Evolutionary conservation across 2,113 vertebrate species (phyloP), one percentile per base, ranked within the genome.

Genomic region (Calyptomena viridis): DNA sequence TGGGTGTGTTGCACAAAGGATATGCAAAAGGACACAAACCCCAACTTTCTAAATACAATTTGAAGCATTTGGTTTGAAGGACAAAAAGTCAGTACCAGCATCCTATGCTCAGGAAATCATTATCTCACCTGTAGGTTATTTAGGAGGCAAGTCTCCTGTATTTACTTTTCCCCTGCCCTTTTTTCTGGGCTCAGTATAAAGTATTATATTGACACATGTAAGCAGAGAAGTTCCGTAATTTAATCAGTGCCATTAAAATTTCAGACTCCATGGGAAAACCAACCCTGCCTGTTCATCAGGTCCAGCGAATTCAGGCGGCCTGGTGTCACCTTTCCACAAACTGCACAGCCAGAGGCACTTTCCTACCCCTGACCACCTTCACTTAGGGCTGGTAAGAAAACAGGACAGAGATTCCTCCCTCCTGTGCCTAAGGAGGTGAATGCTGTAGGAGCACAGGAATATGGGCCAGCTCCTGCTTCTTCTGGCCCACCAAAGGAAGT

Each of bases 211-310:
- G 92, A 84, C 87, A 84, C 72, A 86, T 42, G 91, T 37, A 50
- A 95, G 68, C 2, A 5, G 87, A 95, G 87, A 80, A 88, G 85
- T 96, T 96, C 92, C 28, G 92, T 96, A 96, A 96, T 27, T 60
- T 40, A 95, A 97, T 93, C 96, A 44, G 76, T 7, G 30, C 40
- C 92, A 77, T 94, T 95, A 92, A 88, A 71, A 77, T 93, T 95
- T 93, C 94, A 94, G 81, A 39, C 79, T 86, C 39, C 53, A 8
- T 1, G 25, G 75, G 87, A 83, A 94, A 96, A 94, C 87, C 78
- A 63, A 42, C 68, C 75, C 56, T 92, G 90, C 94, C 93, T 93
- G 96, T 93, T 97, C 50, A 6, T 85, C 94, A 66, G 73, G 93
- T 72, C 87, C 72, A 30, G 85, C 1, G 33, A 79, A 80, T 55